Base-by-base conservation (phyloP, 2,888 invertebrate species). In the Cyaniris semiargus region DNA sequence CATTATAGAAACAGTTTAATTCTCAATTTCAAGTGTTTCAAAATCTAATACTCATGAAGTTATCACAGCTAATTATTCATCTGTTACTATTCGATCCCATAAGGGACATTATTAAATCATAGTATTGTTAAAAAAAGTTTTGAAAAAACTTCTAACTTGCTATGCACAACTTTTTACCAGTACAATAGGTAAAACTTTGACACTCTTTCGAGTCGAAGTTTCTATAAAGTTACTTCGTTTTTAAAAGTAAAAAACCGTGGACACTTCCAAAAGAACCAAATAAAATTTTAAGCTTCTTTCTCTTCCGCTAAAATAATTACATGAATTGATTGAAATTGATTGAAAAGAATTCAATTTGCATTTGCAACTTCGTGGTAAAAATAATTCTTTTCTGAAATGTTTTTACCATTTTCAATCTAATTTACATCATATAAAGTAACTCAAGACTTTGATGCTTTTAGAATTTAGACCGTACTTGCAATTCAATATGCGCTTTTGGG, bases 401-500 rank as follows among this genome's bases (percentile, higher is more conserved):
- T 66, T 66, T 31, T 66, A 27, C 66, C 27, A 6, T 66, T 53
- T 76, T 66, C 66, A 66, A 66, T 66, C 60, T 15, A 13, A 66
- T n/a, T n/a, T n/a, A n/a, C n/a, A n/a, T 66, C 23, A 31, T 31
- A 66, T 66, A 66, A 66, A 66, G 66, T 27, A 66, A 18, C 66
- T 66, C 66, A 66, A 27, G 27, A 66, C 27, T 60, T 60, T 66
- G 27, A 66, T 31, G 66, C 66, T 66, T 66, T 66, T 31, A 31
- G 66, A 66, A 31, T 66, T 66, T 31, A 31, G 66, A 66, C 27
- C 66, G 66, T 27, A 15, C 66, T 31, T 66, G 66, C 66, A 66
- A 66, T 66, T 66, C 27, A 66, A 66, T 66, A 66, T 66, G 66
- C 27, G 66, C 66, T 66, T 66, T 66, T 66, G 66, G 66, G 66